A percentile compares a stretch with the other conserved stretches of the same genome.
phyloP scores from a whole-genome alignment of 2,113 vertebrate genomes.

The Coptodon bakossiorum region DNA sequence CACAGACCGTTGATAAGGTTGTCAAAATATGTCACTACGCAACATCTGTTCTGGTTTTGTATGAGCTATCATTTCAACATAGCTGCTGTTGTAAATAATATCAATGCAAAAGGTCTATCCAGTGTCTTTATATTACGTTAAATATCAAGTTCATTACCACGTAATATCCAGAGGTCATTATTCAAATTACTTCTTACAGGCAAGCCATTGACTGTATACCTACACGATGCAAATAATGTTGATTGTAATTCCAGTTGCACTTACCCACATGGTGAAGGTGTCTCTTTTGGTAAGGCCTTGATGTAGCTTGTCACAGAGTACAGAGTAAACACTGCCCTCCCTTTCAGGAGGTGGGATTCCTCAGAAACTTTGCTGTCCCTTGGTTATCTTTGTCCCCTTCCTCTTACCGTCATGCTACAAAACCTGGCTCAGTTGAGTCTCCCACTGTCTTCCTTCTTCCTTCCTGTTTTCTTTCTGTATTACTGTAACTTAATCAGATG shows the following conservation, averaged over 20 bases:
- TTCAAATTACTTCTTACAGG: background rate
- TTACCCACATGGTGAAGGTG: conserved; percentile 60
- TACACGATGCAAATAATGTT: background rate
- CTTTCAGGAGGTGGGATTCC: background rate
- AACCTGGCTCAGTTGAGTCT: background rate
- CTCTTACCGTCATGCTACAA: background rate
- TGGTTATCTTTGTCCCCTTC: background rate
- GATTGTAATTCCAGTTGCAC: background rate
- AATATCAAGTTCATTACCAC: background rate
- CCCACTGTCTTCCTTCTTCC: background rate
- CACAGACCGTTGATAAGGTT: background rate
- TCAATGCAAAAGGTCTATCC: background rate
- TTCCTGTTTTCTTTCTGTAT: background rate
- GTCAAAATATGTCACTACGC: background rate
- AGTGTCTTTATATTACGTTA: background rate
- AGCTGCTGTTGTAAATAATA: background rate
- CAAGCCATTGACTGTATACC: background rate
- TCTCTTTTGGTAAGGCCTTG: background rate
- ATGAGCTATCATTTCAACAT: background rate
- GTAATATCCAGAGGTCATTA: background rate
- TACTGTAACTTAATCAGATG: conserved; percentile 28
- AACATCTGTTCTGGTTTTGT: background rate
- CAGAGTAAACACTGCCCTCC: background rate
- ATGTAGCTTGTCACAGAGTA: background rate
- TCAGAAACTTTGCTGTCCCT: background rate